Conservation (phyloP, 2,797 vertebrate species). For the Cyclura pinguis region DNA sequence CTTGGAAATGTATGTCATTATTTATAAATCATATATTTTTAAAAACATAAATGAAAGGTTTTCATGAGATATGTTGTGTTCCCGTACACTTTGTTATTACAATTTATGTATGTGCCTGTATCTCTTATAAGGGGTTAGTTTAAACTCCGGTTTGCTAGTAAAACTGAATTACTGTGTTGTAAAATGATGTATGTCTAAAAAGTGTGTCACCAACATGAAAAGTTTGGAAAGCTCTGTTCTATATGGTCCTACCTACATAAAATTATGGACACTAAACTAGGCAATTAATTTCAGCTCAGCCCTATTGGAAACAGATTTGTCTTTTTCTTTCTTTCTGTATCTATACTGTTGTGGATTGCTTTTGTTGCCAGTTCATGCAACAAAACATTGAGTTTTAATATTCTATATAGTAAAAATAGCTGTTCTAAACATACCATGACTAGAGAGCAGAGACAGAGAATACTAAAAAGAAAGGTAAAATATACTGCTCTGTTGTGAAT, state of each 20-base stretch:
- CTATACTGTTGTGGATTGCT: neutral
- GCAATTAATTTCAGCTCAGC: neutral
- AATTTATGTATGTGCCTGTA: too few relatives aligned
- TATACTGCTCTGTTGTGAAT: neutral
- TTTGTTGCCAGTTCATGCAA: neutral
- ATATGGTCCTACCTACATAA: neutral
- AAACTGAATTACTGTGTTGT: too few relatives aligned
- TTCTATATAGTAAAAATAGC: neutral
- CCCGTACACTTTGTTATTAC: too few relatives aligned
- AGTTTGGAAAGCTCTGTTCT: neutral
- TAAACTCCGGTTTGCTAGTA: too few relatives aligned
- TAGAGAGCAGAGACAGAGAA: neutral
- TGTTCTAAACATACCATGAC: neutral
- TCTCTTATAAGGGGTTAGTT: too few relatives aligned
- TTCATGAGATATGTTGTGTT: too few relatives aligned
- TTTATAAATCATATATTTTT: too few relatives aligned
- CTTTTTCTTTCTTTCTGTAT: neutral
- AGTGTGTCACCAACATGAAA: too few relatives aligned
- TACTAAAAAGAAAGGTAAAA: neutral
- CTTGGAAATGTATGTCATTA: too few relatives aligned
- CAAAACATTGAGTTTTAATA: neutral
- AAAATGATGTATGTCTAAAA: too few relatives aligned
- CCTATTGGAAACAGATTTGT: neutral
- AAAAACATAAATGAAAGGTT: too few relatives aligned
- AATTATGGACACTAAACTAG: neutral